Conservation (phyloP, 2,797 vertebrate species). For the Brachymystax lenok region DNA sequence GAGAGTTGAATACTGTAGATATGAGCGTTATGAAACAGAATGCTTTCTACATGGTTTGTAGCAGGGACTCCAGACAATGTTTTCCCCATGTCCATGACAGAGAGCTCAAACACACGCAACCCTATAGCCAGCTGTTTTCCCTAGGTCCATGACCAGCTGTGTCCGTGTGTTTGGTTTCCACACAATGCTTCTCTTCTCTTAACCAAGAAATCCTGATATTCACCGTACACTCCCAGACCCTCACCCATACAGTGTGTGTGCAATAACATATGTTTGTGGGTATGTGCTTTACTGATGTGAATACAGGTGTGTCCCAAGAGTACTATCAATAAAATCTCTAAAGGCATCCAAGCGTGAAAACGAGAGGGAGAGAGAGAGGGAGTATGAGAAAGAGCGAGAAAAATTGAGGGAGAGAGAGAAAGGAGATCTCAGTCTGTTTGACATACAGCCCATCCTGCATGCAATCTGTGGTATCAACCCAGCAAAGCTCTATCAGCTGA, state of each 20-base stretch:
- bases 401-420: neutral
- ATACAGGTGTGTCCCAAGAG: slow-evolving; percentile 23
- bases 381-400: neutral
- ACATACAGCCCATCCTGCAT: no score
- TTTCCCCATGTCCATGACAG: neutral
- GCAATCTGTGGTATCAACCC: no score
- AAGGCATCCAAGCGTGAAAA: neutral
- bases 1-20: no score
- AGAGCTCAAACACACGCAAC: neutral
- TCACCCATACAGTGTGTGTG: neutral
- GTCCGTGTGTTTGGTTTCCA: neutral
- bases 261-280: neutral
- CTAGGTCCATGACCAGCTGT: neutral
- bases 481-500: no score
- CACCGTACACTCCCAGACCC: neutral
- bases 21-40: no score
- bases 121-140: neutral
- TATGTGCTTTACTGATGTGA: neutral
- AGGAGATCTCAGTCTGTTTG: neutral
- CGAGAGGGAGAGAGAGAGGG: neutral
- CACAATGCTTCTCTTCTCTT: slow-evolving; percentile 2
- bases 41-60: no score
- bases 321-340: slow-evolving; percentile 7
- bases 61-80: neutral
- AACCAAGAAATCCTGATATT: slow-evolving; percentile 6